These are phyloP conservation scores for Herpetotheres cachinnans DNA, from an alignment of 2,113 vertebrate species.

Conservation along the genomic window DNA sequence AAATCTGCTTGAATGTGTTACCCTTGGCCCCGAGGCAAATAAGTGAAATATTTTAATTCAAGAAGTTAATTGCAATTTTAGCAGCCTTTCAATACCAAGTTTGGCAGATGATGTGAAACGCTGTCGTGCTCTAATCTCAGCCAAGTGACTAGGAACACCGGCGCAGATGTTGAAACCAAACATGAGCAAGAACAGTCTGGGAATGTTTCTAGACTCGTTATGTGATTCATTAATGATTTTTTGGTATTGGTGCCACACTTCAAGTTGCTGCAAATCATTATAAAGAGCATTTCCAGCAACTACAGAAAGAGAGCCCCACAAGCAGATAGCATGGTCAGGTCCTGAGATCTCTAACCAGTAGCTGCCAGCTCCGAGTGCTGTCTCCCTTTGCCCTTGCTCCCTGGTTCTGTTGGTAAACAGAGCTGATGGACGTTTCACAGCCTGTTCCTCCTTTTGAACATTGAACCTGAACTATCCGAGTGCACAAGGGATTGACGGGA, in stretches of 20 bases:
- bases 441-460: slow-evolving; percentile 9
- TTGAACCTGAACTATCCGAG: slow-evolving; percentile 11
- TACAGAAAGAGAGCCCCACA: background rate
- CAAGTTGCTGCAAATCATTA: background rate
- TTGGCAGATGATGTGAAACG: background rate
- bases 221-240: background rate
- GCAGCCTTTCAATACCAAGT: background rate
- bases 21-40: background rate
- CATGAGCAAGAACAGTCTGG: background rate
- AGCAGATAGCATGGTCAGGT: background rate
- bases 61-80: slow-evolving; percentile 11
- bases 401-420: background rate
- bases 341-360: background rate
- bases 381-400: background rate
- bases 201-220: background rate
- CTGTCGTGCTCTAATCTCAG: background rate
- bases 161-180: background rate
- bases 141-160: background rate
- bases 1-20: background rate
- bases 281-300: background rate
- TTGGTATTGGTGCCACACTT: background rate
- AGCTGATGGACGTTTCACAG: background rate
- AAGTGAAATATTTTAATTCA: background rate
- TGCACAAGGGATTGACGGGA: background rate
- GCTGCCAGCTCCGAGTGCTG: background rate